Evolutionary conservation across 2,888 invertebrate genomes (phyloP).

Genomic region (Drosophila maculinotata): DNA sequence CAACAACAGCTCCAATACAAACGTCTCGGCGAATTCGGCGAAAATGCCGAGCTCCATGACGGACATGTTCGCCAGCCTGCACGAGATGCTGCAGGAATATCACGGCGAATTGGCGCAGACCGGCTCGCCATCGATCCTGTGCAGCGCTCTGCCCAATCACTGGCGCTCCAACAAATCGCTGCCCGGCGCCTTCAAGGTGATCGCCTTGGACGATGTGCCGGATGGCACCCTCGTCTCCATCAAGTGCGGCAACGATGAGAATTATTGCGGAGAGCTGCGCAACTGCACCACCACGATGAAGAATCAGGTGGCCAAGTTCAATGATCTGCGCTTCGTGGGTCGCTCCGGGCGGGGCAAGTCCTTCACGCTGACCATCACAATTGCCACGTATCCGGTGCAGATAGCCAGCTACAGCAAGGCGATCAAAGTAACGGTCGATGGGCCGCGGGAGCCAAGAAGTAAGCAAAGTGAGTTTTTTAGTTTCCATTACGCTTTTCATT

Average conservation of each 20-base stretch:
- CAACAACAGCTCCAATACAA: constrained; percentile 34
- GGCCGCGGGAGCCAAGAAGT: constrained; percentile 98
- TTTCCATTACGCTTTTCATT: constrained; percentile 72
- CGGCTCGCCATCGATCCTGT: constrained; percentile 97
- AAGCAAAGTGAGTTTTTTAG: constrained; percentile 94
- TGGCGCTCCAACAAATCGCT: constrained; percentile 99
- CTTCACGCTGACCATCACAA: constrained; percentile 97
- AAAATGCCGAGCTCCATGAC: constrained; percentile 88
- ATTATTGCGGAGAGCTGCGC: constrained; percentile 96
- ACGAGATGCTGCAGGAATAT: constrained; percentile 93
- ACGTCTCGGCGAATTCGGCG: constrained; percentile 68
- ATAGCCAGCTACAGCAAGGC: constrained; percentile 97
- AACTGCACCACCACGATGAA: constrained; percentile 98
- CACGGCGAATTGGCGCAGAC: constrained; percentile 97
- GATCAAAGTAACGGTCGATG: constrained; percentile 99
- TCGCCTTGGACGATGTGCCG: constrained; percentile 95
- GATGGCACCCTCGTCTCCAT: constrained; percentile 98
- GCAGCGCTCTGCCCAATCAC: constrained; percentile 96
- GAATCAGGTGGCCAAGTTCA: constrained; percentile 99
- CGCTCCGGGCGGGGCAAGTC: constrained; percentile 98
- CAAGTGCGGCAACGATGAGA: constrained; percentile 98
- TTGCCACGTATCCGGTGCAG: constrained; percentile 90
- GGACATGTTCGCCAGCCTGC: constrained; percentile 91
- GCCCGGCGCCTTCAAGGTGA: constrained; percentile 98
- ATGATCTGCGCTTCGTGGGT: constrained; percentile 98